Conservation (phyloP, 1,140 invertebrate genomes). For the Caenorhabditis inopinata region DNA sequence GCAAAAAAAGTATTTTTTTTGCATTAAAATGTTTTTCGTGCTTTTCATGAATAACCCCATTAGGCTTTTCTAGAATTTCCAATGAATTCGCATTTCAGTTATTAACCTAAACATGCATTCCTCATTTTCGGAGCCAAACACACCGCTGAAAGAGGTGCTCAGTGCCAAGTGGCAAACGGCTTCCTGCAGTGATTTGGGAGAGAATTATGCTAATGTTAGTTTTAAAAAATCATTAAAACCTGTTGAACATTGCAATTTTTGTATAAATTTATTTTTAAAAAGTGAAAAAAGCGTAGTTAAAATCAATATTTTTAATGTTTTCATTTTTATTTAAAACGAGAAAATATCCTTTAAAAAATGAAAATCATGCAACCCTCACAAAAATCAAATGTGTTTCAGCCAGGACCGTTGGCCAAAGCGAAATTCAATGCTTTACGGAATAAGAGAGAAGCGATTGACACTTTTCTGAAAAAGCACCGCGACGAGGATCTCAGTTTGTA, state of each 20-base stretch:
- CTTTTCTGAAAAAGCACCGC: slow-evolving; percentile 18
- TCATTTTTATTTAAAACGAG: not conserved
- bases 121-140: slow-evolving; percentile 17
- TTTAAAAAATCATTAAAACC: too few species aligned
- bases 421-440: slow-evolving; percentile 31
- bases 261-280: too few species aligned
- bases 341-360: not conserved
- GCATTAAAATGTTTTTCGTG: not conserved
- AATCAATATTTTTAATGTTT: too few species aligned
- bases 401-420: slow-evolving; percentile 21
- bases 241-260: too few species aligned
- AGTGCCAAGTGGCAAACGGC: not conserved
- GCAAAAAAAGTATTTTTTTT: too few species aligned
- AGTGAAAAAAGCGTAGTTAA: too few species aligned
- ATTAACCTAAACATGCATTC: slow-evolving; percentile 2
- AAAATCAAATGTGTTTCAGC: not conserved
- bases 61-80: too few species aligned
- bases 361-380: not conserved
- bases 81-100: not conserved
- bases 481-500: slow-evolving; percentile 37
- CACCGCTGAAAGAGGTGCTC: slow-evolving; percentile 15
- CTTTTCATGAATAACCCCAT: not conserved
- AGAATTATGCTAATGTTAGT: slow-evolving; percentile 3
- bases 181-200: slow-evolving; percentile 3
- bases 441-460: slow-evolving; percentile 28